Conservation (phyloP, 2,797 vertebrate species). For the Acrossocheilus fasciatus region DNA sequence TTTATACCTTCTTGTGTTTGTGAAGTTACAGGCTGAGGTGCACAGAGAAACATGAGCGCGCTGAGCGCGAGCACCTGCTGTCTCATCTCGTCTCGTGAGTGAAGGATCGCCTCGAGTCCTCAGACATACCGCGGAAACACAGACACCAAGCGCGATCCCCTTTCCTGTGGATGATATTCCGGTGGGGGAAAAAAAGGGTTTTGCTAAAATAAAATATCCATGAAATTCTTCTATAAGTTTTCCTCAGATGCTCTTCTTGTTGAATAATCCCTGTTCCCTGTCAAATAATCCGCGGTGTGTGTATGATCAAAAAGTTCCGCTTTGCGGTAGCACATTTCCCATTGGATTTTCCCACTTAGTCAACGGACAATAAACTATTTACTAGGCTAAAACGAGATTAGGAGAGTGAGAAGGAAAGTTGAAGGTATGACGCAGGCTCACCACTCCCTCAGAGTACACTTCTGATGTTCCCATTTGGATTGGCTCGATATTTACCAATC, state of each 20-base stretch:
- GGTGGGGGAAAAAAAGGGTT: neutral
- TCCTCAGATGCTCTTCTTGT: neutral
- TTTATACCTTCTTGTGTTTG: constrained; percentile 78
- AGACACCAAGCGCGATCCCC: neutral
- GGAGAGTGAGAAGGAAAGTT: constrained; percentile 15
- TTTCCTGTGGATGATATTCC: constrained; percentile 13
- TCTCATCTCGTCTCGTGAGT: constrained; percentile 57
- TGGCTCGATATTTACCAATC: constrained; percentile 72
- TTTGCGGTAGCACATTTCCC: neutral
- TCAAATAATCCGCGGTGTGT: constrained; percentile 6
- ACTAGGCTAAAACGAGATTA: constrained; percentile 24
- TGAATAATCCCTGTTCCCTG: neutral
- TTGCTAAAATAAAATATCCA: neutral
- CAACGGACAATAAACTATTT: constrained; percentile 14
- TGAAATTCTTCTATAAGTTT: neutral
- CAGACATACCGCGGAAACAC: constrained; percentile 59
- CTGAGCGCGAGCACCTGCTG: constrained; percentile 67
- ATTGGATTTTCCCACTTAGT: constrained; percentile 15
- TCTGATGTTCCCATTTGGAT: constrained; percentile 62
- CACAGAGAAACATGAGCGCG: constrained; percentile 62
- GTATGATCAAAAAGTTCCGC: neutral
- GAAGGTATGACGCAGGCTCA: constrained; percentile 62
- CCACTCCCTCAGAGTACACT: constrained; percentile 65
- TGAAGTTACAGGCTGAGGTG: constrained; percentile 57
- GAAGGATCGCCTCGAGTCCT: constrained; percentile 64